Base-by-base conservation (phyloP, 2,113 vertebrate genomes). In the Theristicus caerulescens region DNA sequence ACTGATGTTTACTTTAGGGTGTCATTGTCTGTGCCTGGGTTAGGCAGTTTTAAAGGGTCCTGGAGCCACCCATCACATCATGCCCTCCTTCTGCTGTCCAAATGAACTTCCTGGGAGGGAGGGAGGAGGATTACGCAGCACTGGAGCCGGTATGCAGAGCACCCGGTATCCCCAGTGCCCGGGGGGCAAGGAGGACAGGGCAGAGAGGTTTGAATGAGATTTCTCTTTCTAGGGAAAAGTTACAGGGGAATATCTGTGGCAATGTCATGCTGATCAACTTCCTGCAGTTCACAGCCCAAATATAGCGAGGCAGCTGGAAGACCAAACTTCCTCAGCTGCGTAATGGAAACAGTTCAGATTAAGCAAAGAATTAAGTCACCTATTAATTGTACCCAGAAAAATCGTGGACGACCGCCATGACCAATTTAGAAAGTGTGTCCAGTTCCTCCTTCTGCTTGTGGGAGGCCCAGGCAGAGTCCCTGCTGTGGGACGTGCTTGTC, bases 331-430 rank as follows among this genome's bases (percentile, higher is more conserved):
- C 94, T 94, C 69, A 54, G 47, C 83, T 87, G 66, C 10, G 29
- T 88, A 93, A 93, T 55, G 91, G 80, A 92, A 97, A 92, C 44
- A 51, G 88, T 74, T 83, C 74, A 81, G 83, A 91, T 94, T 95
- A 94, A 82, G 86, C 27, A 91, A 89, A 85, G 77, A 82, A 92
- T 97, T 95, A 95, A 89, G 92, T 95, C 81, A 95, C 82, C 88
- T 89, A 49, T 61, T 72, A 88, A 91, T 69, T 95, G 89, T 82
- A 77, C 32, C 62, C 66, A 66, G 65, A 82, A 94, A 96, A 94
- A 76, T 17, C 20, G 11, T 54, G 78, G 82, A 36, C 4, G 13
- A 26, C 42, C 8, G 5, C n/a, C 34, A 65, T 9, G 69, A 82
- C 61, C 44, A 36, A 69, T 72, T 80, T 76, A 73, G 77, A 95